Evolutionary conservation across 2,797 vertebrate genomes (phyloP), one percentile per base, ranked within the genome.

Genomic region (Catostomus latipinnis): DNA sequence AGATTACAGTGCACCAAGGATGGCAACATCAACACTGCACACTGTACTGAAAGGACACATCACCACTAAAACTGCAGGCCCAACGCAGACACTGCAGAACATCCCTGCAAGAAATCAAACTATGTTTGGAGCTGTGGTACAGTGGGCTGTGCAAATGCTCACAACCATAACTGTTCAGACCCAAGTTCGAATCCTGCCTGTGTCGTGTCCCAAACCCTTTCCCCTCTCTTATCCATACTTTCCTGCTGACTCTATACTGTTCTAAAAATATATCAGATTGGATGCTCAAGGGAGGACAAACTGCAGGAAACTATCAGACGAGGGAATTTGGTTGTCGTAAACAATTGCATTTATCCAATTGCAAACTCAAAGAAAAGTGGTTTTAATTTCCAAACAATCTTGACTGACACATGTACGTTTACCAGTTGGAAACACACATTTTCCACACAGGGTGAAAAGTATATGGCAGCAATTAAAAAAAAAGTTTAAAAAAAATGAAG

Each of bases 1-100:
- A 61, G 68, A 82, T 85, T 83, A 83, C 75, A 81, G 57, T 53
- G 45, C 48, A 61, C 67, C 5, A 7, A 77, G 66, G 43, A 57
- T 48, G 8, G 43, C 71, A 71, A 50, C 56, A 58, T 78, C 66
- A 73, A 56, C 63, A 66, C 76, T 48, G 72, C 66, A 58, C 71
- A 68, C 76, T 48, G 67, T 70, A 58, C 71, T 65, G 58, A 73
- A 67, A 66, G 61, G 58, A 72, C n/a, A 67, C 49, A 67, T 10
- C 10, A 1, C 16, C 56, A 73, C 65, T 77, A 61, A 75, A 84
- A 57, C 57, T 53, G 63, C 67, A 84, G 61, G 43, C 34, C 61
- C 48, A 68, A 52, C 54, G 66, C 50, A 75, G 58, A 68, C 43
- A 70, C 18, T 71, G 54, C 50, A 50, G 70, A 68, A 71, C 34